Evolutionary conservation across 2,113 vertebrate genomes (phyloP).

Genomic region (Patagioenas fasciata): DNA sequence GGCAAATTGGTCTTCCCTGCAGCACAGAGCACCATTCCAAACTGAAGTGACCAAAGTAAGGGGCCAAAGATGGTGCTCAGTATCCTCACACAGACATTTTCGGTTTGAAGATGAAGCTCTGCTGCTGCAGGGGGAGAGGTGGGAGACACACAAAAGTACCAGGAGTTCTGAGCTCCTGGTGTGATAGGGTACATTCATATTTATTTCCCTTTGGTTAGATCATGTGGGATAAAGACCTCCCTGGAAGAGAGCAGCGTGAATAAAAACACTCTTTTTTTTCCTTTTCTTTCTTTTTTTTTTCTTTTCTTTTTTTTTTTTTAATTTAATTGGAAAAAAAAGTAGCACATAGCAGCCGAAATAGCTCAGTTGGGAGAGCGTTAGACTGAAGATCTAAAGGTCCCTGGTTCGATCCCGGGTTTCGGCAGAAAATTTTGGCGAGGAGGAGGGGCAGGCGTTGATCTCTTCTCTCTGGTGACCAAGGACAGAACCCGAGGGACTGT

Average conservation of each 20-base stretch:
- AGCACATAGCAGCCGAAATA: constrained; percentile 73
- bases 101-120: not conserved
- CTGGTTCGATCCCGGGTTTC: constrained; percentile 97
- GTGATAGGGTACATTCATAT: not conserved
- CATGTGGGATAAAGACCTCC: not conserved
- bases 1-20: not conserved
- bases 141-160: not conserved
- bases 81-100: not conserved
- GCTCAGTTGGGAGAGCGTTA: constrained; percentile 88
- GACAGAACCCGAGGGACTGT: too few species aligned
- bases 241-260: not conserved
- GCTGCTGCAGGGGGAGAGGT: not conserved
- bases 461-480: too few species aligned
- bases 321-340: too few species aligned
- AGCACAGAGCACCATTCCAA: not conserved
- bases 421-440: constrained; percentile 61
- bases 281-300: too few species aligned
- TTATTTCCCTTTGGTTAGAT: not conserved
- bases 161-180: not conserved
- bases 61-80: not conserved
- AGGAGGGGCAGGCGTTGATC: too few species aligned
- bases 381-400: constrained; percentile 98
- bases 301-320: too few species aligned
- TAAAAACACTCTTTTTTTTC: not conserved
- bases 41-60: not conserved